Conservation (phyloP, 1,140 invertebrate species). For the Drosophila trapezifrons region DNA sequence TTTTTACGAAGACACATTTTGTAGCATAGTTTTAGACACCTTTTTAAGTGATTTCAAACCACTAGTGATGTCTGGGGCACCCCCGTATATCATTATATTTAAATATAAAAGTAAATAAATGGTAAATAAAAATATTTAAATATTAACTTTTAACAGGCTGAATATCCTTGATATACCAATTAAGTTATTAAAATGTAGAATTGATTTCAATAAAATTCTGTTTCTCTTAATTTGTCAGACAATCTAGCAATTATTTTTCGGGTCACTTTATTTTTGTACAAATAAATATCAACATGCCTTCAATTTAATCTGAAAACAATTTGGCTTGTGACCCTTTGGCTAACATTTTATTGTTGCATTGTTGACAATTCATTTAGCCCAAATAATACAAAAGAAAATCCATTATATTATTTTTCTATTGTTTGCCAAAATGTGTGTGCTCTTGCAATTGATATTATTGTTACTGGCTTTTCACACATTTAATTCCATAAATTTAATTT, state of each 20-base stretch:
- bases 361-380: conserved; percentile 1
- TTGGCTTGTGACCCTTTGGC: conserved; percentile 3
- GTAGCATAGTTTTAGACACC: too few relatives aligned
- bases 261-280: not conserved
- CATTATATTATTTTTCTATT: not conserved
- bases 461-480: not conserved
- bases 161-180: not conserved
- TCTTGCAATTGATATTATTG: not conserved
- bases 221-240: not conserved
- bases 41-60: too few relatives aligned
- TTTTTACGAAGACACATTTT: too few relatives aligned
- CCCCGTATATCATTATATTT: too few relatives aligned
- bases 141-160: too few relatives aligned
- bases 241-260: not conserved
- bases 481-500: not conserved
- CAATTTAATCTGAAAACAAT: conserved; percentile 13
- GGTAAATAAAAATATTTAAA: too few relatives aligned
- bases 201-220: not conserved
- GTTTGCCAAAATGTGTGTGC: not conserved
- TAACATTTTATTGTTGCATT: conserved; percentile 1
- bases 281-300: conserved; percentile 1
- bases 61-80: too few relatives aligned
- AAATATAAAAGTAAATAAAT: too few relatives aligned
- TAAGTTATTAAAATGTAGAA: not conserved
- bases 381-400: conserved; percentile 8